These are phyloP conservation scores for Clepsis dumicolana DNA, from an alignment of 2,888 invertebrate species.

Conservation along the genomic window DNA sequence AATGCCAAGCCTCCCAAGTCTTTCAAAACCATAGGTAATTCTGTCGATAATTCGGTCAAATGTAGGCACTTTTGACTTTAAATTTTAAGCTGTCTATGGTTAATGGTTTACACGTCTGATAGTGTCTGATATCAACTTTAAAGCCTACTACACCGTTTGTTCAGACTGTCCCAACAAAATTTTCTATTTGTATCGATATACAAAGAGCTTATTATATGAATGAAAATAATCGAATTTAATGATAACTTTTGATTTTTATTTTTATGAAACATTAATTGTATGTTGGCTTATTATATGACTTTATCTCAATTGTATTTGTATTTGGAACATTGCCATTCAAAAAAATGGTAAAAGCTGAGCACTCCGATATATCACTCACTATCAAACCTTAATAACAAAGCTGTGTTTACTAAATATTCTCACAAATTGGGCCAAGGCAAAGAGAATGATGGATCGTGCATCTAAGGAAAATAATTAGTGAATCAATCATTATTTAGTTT, in stretches of 20 bases:
- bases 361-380: constrained; percentile 34
- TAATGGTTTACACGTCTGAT: background rate
- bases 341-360: constrained; percentile 31
- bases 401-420: constrained; percentile 42
- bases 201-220: background rate
- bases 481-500: constrained; percentile 42
- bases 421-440: constrained; percentile 38
- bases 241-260: no score
- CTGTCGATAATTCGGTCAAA: background rate
- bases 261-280: no score
- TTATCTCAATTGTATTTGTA: constrained; percentile 7
- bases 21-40: background rate
- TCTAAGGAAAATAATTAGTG: constrained; percentile 39
- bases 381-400: constrained; percentile 37
- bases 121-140: background rate
- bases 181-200: background rate
- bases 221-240: no score
- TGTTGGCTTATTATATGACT: background rate
- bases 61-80: background rate
- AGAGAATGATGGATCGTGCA: constrained; percentile 36
- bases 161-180: background rate
- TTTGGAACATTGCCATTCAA: constrained; percentile 32
- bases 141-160: background rate
- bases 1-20: background rate
- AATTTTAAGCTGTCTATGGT: background rate